These are phyloP conservation scores for Bostrychus sinensis DNA, from an alignment of 2,113 vertebrate genomes.

Conservation along the genomic window DNA sequence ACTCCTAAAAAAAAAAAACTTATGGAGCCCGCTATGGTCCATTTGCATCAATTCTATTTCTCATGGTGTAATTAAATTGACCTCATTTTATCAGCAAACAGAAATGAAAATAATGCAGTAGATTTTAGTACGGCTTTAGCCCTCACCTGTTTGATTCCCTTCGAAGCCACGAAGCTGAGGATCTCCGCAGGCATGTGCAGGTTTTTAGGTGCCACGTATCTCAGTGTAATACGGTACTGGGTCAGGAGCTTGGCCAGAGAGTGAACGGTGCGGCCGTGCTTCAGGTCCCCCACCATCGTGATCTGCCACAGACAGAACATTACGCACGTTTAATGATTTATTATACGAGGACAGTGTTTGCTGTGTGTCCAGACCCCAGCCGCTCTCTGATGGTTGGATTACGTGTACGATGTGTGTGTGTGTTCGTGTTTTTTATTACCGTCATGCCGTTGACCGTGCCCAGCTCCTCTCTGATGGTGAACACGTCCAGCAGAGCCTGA, in stretches of 20 bases:
- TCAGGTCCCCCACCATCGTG: constrained; percentile 97
- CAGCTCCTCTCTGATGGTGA: constrained; percentile 97
- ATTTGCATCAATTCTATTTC: no score
- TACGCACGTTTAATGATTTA: no score
- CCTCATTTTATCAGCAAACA: no score
- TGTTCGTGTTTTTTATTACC: constrained; percentile 73
- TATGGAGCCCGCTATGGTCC: no score
- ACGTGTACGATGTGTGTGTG: no score
- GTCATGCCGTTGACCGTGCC: constrained; percentile 99
- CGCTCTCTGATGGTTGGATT: no score
- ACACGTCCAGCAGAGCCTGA: constrained; percentile 94
- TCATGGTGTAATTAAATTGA: no score
- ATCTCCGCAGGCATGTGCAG: constrained; percentile 90
- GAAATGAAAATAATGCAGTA: no score
- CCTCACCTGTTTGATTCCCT: constrained; percentile 95
- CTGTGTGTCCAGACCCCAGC: no score
- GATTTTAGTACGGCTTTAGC: no score
- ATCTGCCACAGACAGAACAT: constrained; percentile 77
- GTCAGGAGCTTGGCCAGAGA: constrained; percentile 95
- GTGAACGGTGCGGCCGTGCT: constrained; percentile 95
- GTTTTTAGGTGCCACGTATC: constrained; percentile 90
- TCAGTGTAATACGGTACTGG: constrained; percentile 91
- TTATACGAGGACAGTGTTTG: no score
- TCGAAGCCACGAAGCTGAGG: constrained; percentile 88
- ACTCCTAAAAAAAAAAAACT: no score